Percentiles rank a stretch among this genome's conserved stretches.
Evolutionary conservation across 2,797 vertebrate species (phyloP).

Genomic region (Pitangus sulphuratus): DNA sequence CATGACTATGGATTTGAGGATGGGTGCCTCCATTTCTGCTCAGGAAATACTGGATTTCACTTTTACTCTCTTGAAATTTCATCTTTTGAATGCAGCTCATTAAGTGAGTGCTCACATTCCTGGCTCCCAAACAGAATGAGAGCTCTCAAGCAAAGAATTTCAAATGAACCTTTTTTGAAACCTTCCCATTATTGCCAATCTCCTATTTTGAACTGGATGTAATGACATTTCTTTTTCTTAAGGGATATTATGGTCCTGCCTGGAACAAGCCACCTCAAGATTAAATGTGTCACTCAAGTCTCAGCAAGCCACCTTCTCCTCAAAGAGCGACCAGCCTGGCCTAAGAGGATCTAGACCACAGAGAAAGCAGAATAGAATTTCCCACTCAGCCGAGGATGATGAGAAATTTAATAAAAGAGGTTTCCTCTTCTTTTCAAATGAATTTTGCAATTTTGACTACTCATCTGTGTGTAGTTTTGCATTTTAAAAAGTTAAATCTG

Average conservation of each 20-base stretch:
- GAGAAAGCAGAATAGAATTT: background rate
- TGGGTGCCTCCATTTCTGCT: background rate
- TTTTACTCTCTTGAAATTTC: slow-evolving; percentile 13
- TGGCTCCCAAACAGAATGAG: slow-evolving; percentile 29
- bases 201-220: background rate
- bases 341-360: background rate
- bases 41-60: slow-evolving; percentile 10
- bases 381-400: background rate
- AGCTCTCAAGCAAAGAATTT: slow-evolving; percentile 55
- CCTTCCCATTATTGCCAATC: background rate
- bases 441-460: background rate
- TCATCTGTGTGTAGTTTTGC: background rate
- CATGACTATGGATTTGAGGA: background rate
- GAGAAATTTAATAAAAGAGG: background rate
- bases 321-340: background rate
- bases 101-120: slow-evolving; percentile 13
- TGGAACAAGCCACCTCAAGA: background rate
- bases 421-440: background rate
- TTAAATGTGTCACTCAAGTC: background rate
- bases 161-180: slow-evolving; percentile 1
- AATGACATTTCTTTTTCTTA: slow-evolving; percentile 30
- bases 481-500: background rate
- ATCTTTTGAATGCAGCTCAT: slow-evolving; percentile 33
- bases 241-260: background rate
- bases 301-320: background rate